Conservation (phyloP, 2,113 vertebrate genomes). For the Ochotona curzoniae region DNA sequence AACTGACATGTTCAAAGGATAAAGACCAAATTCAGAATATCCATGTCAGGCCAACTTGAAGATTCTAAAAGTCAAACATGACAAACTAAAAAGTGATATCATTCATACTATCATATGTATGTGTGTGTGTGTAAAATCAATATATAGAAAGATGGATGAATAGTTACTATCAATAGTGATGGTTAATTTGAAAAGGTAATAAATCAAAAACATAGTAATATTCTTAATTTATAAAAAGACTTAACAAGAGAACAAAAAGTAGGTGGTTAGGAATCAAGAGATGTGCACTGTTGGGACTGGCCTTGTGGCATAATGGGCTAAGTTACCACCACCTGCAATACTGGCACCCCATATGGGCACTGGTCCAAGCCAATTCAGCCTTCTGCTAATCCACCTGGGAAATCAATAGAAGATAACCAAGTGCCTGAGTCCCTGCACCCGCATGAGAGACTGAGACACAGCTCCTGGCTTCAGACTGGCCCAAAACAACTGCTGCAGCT, state of each 20-base stretch:
- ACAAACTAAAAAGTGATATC: slow-evolving; percentile 10
- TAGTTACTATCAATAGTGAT: neutral
- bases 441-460: too few species aligned
- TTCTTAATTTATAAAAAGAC: neutral
- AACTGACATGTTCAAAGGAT: slow-evolving; percentile 68
- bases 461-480: too few species aligned
- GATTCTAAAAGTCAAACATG: slow-evolving; percentile 46
- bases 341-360: too few species aligned
- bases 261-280: neutral
- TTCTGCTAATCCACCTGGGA: too few species aligned
- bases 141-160: too few species aligned
- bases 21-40: slow-evolving; percentile 49
- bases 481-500: too few species aligned
- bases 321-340: too few species aligned
- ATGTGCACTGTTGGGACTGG: neutral
- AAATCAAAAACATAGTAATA: neutral
- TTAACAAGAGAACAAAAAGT: slow-evolving; percentile 8
- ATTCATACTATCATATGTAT: neutral
- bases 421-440: too few species aligned
- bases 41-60: slow-evolving; percentile 16
- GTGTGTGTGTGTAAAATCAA: too few species aligned
- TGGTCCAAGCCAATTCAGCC: too few species aligned
- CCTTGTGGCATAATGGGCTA: too few species aligned
- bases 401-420: too few species aligned
- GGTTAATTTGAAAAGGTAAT: slow-evolving; percentile 39